Evolutionary conservation across 1,140 invertebrate genomes (phyloP).

Genomic region (Trichonephila inaurata): DNA sequence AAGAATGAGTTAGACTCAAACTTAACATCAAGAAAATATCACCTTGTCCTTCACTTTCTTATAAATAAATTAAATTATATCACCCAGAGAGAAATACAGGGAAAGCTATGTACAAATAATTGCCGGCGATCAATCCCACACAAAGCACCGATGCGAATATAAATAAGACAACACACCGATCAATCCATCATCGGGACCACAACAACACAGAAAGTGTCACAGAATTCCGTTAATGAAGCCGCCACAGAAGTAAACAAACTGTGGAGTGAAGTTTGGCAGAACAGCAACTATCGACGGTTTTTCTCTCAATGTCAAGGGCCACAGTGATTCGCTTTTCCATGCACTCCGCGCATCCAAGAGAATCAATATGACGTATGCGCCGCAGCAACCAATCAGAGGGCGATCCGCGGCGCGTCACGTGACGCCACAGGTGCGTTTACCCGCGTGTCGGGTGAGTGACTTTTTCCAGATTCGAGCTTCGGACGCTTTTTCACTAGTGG

Average conservation of each 20-base stretch:
- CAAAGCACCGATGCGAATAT: not conserved
- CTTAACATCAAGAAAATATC: conserved; percentile 8
- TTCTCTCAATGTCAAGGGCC: conserved; percentile 73
- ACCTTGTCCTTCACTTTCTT: not conserved
- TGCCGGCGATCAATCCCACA: not conserved
- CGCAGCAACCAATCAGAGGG: conserved; percentile 19
- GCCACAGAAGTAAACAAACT: not conserved
- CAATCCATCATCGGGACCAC: not conserved
- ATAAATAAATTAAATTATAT: conserved; percentile 18
- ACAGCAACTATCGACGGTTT: conserved; percentile 10
- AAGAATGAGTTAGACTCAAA: not conserved
- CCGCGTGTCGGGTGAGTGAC: conserved; percentile 66
- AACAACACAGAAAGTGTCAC: conserved; percentile 7
- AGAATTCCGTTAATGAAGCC: conserved; percentile 27
- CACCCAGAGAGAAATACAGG: not conserved
- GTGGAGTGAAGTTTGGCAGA: not conserved
- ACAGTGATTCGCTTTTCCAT: conserved; percentile 26
- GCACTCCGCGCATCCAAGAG: conserved; percentile 31
- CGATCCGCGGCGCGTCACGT: conserved; percentile 55
- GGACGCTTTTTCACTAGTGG: conserved; percentile 59
- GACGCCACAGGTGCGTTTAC: conserved; percentile 75
- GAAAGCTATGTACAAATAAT: not conserved
- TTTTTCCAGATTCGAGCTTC: conserved; percentile 30
- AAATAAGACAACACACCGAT: not conserved
- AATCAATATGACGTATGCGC: conserved; percentile 62